phyloP scores from a whole-genome alignment of 2,113 vertebrate genomes.

The Helogale parvula region DNA sequence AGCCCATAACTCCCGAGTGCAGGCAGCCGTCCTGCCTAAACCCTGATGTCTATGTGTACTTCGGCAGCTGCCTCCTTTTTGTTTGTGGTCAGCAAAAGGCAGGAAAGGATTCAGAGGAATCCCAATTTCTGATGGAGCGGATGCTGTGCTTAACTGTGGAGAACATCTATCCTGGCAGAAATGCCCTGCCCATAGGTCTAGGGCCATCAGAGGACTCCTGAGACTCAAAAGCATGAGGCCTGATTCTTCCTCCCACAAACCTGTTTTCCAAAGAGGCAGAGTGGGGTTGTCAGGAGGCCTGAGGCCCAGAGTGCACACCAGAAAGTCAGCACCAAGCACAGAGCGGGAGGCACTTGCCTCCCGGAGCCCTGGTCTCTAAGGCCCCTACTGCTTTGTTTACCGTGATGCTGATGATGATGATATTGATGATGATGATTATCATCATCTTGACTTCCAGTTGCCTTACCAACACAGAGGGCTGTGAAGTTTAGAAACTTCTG shows the following conservation, averaged over 20 bases:
- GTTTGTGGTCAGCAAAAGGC: neutral
- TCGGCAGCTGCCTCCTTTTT: neutral
- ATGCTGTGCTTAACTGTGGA: neutral
- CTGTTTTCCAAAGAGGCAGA: conserved; percentile 4
- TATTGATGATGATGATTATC: neutral
- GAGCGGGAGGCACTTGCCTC: neutral
- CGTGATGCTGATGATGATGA: neutral
- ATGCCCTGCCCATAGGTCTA: neutral
- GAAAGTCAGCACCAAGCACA: neutral
- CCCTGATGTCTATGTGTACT: neutral
- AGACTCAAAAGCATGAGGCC: neutral
- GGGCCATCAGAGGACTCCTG: neutral
- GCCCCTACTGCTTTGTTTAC: neutral
- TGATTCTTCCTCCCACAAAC: neutral
- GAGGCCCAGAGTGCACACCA: neutral
- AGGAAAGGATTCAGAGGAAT: neutral
- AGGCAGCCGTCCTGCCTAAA: neutral
- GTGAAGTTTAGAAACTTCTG: neutral
- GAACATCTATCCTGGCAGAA: neutral
- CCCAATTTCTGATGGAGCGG: neutral
- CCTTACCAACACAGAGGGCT: neutral
- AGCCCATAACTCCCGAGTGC: neutral
- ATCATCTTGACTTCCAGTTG: neutral
- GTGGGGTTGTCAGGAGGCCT: neutral
- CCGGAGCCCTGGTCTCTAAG: neutral